Percentiles rank a stretch among this genome's conserved stretches.
These are phyloP conservation scores for Laspeyria flexula DNA, from an alignment of 2,888 invertebrate species.

Conservation along the genomic window DNA sequence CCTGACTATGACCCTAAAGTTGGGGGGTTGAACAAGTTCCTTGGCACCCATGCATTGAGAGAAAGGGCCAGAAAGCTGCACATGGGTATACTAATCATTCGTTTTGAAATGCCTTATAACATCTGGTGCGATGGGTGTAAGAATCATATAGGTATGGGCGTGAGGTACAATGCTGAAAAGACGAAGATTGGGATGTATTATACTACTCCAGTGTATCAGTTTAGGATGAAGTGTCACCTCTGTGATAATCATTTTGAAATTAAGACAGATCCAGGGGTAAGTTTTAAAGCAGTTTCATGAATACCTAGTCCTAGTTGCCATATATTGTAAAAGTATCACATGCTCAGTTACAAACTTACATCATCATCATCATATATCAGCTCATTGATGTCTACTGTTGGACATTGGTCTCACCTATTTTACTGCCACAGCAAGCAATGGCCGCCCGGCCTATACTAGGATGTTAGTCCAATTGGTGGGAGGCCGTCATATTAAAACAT, in stretches of 20 bases:
- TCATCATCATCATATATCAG: too few species aligned
- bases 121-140: conserved; percentile 99
- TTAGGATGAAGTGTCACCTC: conserved; percentile 99
- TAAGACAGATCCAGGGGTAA: conserved; percentile 98
- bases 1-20: conserved; percentile 99
- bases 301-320: too few species aligned
- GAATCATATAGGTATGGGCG: conserved; percentile 99
- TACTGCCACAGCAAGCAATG: too few species aligned
- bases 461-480: too few species aligned
- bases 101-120: conserved; percentile 99
- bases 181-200: conserved; percentile 99
- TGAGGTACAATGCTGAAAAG: conserved; percentile 98
- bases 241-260: conserved; percentile 99
- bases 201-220: conserved; percentile 98
- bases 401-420: too few species aligned
- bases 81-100: conserved; percentile 97
- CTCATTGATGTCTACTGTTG: too few species aligned
- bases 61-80: conserved; percentile 98
- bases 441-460: too few species aligned
- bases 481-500: too few species aligned
- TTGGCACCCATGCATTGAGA: conserved; percentile 97
- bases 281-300: conserved; percentile 47
- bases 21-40: conserved; percentile 97
- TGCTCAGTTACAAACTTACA: not conserved
- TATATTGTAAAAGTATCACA: not conserved